phyloP scores from a whole-genome alignment of 2,888 invertebrate genomes.

The Lycia hirtaria region DNA sequence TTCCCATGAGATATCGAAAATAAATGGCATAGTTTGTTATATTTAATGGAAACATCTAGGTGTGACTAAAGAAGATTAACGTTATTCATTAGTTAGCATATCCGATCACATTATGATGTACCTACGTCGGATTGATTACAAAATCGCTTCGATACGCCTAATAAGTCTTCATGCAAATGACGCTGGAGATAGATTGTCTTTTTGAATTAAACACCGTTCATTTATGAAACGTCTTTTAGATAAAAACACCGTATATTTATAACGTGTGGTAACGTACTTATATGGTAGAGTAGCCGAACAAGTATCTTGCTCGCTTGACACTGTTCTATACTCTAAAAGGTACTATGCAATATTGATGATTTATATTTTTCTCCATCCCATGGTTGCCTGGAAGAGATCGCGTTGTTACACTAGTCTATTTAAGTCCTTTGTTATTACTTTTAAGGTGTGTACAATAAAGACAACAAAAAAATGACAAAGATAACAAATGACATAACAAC shows the following conservation, averaged over 20 bases:
- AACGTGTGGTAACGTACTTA: too few species aligned
- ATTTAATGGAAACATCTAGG: background rate
- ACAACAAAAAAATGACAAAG: too few species aligned
- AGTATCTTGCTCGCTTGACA: too few species aligned
- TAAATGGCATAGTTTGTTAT: background rate
- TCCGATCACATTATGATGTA: slow-evolving; percentile 17
- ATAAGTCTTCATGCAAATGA: slow-evolving; percentile 29
- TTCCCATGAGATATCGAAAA: background rate
- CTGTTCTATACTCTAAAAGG: too few species aligned
- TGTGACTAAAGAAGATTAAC: slow-evolving; percentile 1
- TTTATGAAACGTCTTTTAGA: background rate
- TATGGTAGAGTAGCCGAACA: too few species aligned
- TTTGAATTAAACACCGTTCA: background rate
- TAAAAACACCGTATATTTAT: background rate
- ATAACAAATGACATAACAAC: too few species aligned
- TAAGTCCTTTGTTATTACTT: too few species aligned
- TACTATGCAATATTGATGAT: too few species aligned
- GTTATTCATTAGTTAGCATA: background rate
- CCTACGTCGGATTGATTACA: slow-evolving; percentile 38
- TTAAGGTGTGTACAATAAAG: too few species aligned
- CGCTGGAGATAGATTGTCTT: background rate
- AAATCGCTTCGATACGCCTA: slow-evolving; percentile 27
- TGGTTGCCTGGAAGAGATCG: too few species aligned
- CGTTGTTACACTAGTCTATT: too few species aligned
- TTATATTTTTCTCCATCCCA: too few species aligned